A percentile compares a stretch with the other conserved stretches of the same genome.
Evolutionary conservation across 2,113 vertebrate species (phyloP).

Genomic region (Athene noctua): DNA sequence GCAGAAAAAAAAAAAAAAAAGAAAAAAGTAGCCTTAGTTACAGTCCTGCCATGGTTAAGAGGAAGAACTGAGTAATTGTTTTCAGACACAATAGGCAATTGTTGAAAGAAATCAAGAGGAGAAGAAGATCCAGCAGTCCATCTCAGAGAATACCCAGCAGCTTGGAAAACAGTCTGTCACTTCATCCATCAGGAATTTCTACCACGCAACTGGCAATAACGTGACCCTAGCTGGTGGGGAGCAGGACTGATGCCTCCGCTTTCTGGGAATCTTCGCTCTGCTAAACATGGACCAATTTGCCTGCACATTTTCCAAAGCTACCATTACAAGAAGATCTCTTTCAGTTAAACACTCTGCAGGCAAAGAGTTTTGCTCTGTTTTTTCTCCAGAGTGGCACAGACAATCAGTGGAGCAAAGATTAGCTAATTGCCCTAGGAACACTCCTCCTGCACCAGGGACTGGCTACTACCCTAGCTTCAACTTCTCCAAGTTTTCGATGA

Average conservation of each 20-base stretch:
- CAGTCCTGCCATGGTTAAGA: not conserved
- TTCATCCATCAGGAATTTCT: not conserved
- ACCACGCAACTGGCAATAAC: not conserved
- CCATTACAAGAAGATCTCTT: not conserved
- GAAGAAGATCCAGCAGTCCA: not conserved
- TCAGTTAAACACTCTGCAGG: not conserved
- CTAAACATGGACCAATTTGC: not conserved
- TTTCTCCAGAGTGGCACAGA: not conserved
- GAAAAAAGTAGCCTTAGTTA: not conserved
- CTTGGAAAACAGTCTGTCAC: not conserved
- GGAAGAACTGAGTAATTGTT: slow-evolving; percentile 32
- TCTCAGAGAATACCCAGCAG: not conserved
- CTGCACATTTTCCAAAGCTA: not conserved
- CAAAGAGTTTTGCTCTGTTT: not conserved
- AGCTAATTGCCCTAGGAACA: not conserved
- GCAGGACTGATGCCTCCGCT: not conserved
- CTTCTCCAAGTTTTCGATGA: not conserved
- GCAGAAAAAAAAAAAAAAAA: not conserved
- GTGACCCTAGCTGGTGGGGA: not conserved
- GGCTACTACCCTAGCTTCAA: not conserved
- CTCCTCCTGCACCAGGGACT: not conserved
- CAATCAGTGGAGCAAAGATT: not conserved
- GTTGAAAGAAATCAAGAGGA: not conserved
- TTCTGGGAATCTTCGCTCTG: not conserved
- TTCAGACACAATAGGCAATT: slow-evolving; percentile 35